Evolutionary conservation across 2,888 invertebrate genomes (phyloP), one percentile per base, ranked within the genome.

Genomic region (Caenorhabditis sp.): DNA sequence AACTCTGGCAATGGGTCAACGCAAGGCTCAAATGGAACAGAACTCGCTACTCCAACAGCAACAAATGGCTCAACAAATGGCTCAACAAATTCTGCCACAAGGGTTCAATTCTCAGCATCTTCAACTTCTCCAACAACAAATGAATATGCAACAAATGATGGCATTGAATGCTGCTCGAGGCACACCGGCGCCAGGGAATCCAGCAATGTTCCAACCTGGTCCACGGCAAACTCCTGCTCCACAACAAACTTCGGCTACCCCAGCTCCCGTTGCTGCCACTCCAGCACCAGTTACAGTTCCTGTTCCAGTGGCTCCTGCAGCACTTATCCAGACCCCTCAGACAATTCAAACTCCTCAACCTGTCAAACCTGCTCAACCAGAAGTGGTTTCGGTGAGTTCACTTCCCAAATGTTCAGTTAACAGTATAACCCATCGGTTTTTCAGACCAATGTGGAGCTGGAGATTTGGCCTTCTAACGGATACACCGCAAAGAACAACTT

Each of bases 391-490:
- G 77, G 19, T 6, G 8, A 22, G 47, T 47, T 2, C 5, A 14
- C 31, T 31, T 7, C 16, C 5, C 3, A 24, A n/a, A 2, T 56
- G 22, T 10, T 16, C 5, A 38, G n/a, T 5, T 49, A 49, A 24
- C 38, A 38, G 3, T 1, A 3, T 22, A 22, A 41, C 1, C 16
- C 24, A 22, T 24, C 24, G n/a, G 12, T 38, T 35, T 72, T 56
- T 56, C 26, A 75, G 75, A 22, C 16, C 1, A n/a, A 61, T 0
- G 68, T 83, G 8, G 83, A 83, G 14, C 19, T 83, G 22, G 79
- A 83, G 35, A n/a, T 79, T 4, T 83, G 77, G 74, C 83, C 83
- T 1, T 79, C 83, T 0, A 83, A 83, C 12, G 83, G 83, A 8
- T 79, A 51, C 19, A 28, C 44, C 10, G 35, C 41, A 28, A 83